Conservation (phyloP, 2,888 invertebrate genomes). For the Pardosa pseudoannulata region DNA sequence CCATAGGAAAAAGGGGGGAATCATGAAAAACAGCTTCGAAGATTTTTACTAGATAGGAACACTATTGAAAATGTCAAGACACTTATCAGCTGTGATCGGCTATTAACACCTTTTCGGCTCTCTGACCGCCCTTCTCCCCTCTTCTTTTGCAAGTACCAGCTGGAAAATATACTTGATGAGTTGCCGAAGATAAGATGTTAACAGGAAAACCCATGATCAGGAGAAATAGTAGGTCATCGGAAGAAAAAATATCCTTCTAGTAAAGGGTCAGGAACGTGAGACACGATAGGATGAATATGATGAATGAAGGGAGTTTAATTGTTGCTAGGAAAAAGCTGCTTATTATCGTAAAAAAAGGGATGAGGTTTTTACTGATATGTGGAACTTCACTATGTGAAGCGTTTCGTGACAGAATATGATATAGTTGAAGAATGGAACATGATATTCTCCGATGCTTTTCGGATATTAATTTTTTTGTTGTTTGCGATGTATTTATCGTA, state of each 20-base stretch:
- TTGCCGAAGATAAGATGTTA: neutral
- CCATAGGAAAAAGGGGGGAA: neutral
- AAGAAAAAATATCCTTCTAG: neutral
- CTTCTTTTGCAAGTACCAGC: neutral
- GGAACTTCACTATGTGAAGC: too few species aligned
- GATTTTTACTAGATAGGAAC: neutral
- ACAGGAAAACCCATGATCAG: slow-evolving; percentile 14
- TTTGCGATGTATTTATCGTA: too few species aligned
- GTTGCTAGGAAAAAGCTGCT: neutral
- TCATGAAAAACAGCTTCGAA: neutral
- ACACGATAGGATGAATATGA: slow-evolving; percentile 8
- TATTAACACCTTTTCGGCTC: neutral
- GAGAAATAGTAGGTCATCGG: slow-evolving; percentile 6
- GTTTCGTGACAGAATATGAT: too few species aligned
- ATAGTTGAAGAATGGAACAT: too few species aligned
- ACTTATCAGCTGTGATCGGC: neutral
- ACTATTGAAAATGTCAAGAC: neutral
- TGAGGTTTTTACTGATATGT: neutral
- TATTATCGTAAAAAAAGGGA: neutral
- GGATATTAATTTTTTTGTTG: too few species aligned
- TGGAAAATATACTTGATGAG: slow-evolving; percentile 1
- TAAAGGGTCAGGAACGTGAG: slow-evolving; percentile 15
- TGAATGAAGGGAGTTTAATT: slow-evolving; percentile 10
- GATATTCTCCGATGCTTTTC: too few species aligned
- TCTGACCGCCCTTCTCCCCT: neutral